Evolutionary conservation across 2,113 vertebrate genomes (phyloP), one percentile per base, ranked within the genome.

Genomic region (Nesogale talazaci): DNA sequence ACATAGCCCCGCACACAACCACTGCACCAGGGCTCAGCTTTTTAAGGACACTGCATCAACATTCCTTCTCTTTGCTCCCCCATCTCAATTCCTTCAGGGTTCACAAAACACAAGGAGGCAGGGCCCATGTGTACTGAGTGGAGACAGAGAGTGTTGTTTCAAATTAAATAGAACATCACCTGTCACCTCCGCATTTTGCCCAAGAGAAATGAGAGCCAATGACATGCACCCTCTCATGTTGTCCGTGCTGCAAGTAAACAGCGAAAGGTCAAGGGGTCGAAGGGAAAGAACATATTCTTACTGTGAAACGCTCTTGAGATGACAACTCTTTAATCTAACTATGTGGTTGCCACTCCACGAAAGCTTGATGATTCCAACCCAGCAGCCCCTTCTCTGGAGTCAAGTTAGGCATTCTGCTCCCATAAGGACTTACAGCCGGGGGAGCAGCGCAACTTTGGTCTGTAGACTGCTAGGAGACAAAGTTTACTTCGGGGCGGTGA

Each of bases 261-360:
- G 42, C 56, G 34, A 93, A 95, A 59, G n/a, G 67, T 72, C 52
- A 63, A 17, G 67, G 69, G 34, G 69, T 20, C 2, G 38, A 38
- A 38, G 40, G 88, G 25, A 19, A 31, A 25, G 61, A 19, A 79
- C n/a, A 15, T 46, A 75, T 40, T 63, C 77, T 79, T 87, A 34
- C 83, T 91, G 52, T 89, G 81, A 94, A 91, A 84, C 93, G 81
- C 57, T 87, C 72, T 89, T 92, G 77, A 93, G 11, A 72, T 85
- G 77, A 91, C 91, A 70, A 0, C 84, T 56, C 93, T 95, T 93
- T 78, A 89, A 86, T 88, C 20, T 88, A 90, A 88, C 77, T 69
- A 27, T 65, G 42, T 87, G n/a, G 88, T 70, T 91, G 22, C 59
- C 22, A 12, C 59, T 61, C 19, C 16, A 61, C 19, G 17, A 61